Conservation (phyloP, 2,113 vertebrate genomes). For the Mus spicilegus region DNA sequence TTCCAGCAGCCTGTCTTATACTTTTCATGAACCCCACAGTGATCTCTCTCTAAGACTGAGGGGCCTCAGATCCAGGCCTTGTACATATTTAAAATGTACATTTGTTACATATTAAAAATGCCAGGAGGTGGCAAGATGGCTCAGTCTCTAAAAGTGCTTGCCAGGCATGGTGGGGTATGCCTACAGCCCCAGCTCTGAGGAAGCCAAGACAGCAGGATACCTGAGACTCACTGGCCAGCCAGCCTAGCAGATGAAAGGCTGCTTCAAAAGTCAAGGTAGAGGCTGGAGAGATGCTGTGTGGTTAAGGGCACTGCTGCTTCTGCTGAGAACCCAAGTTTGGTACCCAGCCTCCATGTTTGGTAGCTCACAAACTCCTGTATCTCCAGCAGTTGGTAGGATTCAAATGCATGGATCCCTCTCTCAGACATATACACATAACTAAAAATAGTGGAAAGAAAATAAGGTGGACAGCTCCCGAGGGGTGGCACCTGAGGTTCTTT, state of each 20-base stretch:
- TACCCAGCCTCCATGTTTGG: not conserved
- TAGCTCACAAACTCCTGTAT: not conserved
- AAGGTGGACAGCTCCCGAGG: no score
- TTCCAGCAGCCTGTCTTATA: rapidly evolving
- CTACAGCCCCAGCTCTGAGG: no score
- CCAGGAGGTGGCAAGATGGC: not conserved
- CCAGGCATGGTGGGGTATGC: not conserved
- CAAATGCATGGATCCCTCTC: not conserved
- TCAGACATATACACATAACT: not conserved
- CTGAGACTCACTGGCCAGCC: no score
- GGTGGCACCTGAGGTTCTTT: not conserved
- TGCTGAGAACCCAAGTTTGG: no score
- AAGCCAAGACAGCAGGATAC: not conserved
- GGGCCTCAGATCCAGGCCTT: not conserved
- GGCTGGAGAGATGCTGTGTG: not conserved
- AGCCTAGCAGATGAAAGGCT: not conserved
- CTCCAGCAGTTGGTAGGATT: not conserved
- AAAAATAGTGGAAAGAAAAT: not conserved
- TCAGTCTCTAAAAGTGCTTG: not conserved
- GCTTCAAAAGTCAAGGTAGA: not conserved
- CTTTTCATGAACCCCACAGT: not conserved
- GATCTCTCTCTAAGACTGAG: not conserved
- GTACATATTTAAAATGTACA: no score
- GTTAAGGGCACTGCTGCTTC: not conserved
- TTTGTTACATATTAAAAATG: not conserved